Evolutionary conservation across 2,113 vertebrate species (phyloP).

Genomic region (Panthera tigris): DNA sequence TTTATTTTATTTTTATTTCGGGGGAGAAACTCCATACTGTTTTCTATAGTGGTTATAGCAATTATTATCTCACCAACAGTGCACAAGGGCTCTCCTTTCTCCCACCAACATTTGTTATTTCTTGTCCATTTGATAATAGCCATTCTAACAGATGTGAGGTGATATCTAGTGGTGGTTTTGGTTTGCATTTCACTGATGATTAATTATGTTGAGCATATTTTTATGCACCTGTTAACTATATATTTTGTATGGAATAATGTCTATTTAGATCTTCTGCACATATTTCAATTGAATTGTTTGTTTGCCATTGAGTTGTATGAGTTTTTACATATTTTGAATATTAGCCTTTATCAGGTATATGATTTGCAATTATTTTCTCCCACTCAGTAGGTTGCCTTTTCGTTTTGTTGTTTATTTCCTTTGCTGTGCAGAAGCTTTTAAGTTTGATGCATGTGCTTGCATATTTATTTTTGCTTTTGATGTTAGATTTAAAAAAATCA

Average conservation of each 20-base stretch:
- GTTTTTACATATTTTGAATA: not conserved
- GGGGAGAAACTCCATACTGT: not conserved
- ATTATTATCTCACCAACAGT: not conserved
- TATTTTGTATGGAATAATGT: not conserved
- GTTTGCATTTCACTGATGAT: not conserved
- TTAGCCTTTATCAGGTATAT: not conserved
- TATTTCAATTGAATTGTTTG: not conserved
- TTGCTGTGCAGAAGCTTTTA: not conserved
- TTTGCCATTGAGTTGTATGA: not conserved
- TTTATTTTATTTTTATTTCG: not conserved
- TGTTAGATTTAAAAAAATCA: not conserved
- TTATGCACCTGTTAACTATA: not conserved
- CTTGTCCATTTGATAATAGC: not conserved
- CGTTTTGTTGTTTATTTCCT: not conserved
- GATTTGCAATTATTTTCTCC: not conserved
- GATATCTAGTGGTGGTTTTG: not conserved
- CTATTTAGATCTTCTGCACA: not conserved
- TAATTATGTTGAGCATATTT: not conserved
- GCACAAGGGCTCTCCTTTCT: not conserved
- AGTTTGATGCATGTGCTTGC: not conserved
- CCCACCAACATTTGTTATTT: not conserved
- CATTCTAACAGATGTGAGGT: not conserved
- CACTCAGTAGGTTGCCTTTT: not conserved
- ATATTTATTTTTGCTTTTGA: not conserved
- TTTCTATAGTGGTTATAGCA: not conserved